Evolutionary conservation across 2,113 vertebrate genomes (phyloP), one percentile per base, ranked within the genome.

Genomic region (Petroica traversi): DNA sequence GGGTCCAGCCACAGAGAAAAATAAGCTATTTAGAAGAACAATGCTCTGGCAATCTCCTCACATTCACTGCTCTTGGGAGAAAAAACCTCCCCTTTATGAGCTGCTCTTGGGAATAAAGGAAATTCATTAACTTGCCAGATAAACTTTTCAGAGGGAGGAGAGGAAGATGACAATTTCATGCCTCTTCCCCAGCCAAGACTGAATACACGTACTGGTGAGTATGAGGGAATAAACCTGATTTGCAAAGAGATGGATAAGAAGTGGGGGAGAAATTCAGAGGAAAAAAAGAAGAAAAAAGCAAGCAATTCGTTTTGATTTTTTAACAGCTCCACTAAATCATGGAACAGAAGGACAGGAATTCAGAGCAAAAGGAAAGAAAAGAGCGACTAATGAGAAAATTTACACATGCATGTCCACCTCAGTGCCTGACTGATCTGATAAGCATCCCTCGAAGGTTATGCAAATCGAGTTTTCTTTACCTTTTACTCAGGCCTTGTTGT

Each of bases 121-220:
- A 96, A 92, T 88, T 79, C 62, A 91, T 88, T 40, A 93, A 88
- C 58, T 82, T 85, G n/a, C 28, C 74, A 88, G 68, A 85, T 58
- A 79, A 73, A 81, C 49, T 75, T 85, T 59, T 40, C 61, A 51
- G 74, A 79, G 7, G 14, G 5, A 57, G 6, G 11, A 62, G 29
- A 85, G 49, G 64, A 82, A 77, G n/a, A 61, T 0, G 0, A 85
- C 26, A 9, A 38, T 86, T 90, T 64, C 34, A 58, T 43, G 38
- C 8, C 18, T 45, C 38, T 54, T 88, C 69, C 46, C 31, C 52
- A 66, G n/a, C 43, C 40, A 75, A 59, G 24, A 36, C 55, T 78
- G 24, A 84, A 68, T 26, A 81, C 11, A 55, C 28, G 74, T 77
- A 88, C 0, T 0, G 0, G 28, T 17, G 10, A 31, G 12, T 46